Percentiles rank a stretch among this genome's conserved stretches.
Evolutionary conservation across 2,888 invertebrate genomes (phyloP).

Genomic region (Andricus curvator): DNA sequence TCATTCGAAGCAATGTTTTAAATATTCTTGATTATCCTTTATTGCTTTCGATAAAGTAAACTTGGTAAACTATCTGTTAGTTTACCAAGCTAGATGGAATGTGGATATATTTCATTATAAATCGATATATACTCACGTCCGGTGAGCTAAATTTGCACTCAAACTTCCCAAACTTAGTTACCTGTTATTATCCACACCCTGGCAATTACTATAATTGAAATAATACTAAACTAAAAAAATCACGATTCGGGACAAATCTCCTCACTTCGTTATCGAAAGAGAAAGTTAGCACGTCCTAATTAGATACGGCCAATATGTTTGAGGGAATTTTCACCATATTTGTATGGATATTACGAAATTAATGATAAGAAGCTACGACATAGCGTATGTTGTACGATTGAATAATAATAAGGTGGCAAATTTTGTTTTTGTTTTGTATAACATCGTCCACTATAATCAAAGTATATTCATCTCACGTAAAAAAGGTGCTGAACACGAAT

Average conservation of each 20-base stretch:
- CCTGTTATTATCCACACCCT: neutral
- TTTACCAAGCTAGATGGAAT: neutral
- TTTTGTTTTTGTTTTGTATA: too few species aligned
- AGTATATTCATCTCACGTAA: too few species aligned
- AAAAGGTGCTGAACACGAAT: too few species aligned
- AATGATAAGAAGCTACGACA: too few species aligned
- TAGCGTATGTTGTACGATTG: too few species aligned
- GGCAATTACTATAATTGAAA: neutral
- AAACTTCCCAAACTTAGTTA: neutral
- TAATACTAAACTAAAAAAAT: conserved; percentile 2
- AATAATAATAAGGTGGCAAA: too few species aligned
- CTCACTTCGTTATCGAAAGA: neutral
- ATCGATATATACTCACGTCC: neutral
- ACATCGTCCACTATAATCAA: too few species aligned
- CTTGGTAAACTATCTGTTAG: neutral
- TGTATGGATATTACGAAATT: too few species aligned
- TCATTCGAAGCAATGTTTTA: too few species aligned
- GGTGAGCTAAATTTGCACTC: neutral
- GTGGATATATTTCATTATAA: conserved; percentile 13
- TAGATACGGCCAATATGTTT: neutral
- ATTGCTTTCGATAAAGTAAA: too few species aligned
- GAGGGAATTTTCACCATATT: too few species aligned
- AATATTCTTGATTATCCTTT: too few species aligned
- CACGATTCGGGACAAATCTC: neutral
- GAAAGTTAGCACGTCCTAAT: neutral